These are phyloP conservation scores for Nerophis ophidion DNA, from an alignment of 2,113 vertebrate genomes.

Conservation along the genomic window DNA sequence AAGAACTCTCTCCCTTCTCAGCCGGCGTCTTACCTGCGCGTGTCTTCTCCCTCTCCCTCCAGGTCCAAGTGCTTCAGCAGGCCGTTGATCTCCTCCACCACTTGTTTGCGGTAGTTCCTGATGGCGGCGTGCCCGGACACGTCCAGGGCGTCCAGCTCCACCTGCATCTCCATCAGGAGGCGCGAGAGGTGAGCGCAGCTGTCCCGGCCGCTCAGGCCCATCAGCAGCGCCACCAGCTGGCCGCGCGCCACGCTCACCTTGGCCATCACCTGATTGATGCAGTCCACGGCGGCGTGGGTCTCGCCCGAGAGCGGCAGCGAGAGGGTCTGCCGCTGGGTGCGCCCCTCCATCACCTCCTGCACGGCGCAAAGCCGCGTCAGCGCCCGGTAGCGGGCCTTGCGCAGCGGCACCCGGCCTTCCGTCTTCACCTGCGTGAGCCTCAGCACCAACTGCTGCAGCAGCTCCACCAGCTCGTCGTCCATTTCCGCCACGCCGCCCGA, in stretches of 20 bases:
- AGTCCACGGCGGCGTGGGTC: conserved; percentile 81
- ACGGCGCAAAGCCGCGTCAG: conserved; percentile 86
- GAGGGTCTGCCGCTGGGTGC: conserved; percentile 76
- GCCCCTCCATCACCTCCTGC: conserved; percentile 86
- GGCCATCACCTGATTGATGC: conserved; percentile 89
- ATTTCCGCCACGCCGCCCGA: conserved; percentile 67
- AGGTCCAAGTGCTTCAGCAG: conserved; percentile 88
- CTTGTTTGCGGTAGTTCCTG: conserved; percentile 90
- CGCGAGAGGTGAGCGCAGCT: conserved; percentile 89
- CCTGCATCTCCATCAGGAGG: conserved; percentile 86
- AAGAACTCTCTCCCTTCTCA: background rate
- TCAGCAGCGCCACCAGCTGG: conserved; percentile 86
- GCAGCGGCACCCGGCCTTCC: conserved; percentile 81
- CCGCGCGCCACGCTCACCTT: conserved; percentile 88
- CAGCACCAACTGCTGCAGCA: conserved; percentile 84
- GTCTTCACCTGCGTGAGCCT: conserved; percentile 92
- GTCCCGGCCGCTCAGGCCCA: conserved; percentile 84
- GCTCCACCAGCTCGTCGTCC: conserved; percentile 86
- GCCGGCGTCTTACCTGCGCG: conserved; percentile 51
- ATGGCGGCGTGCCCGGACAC: conserved; percentile 84
- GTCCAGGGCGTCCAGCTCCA: conserved; percentile 90
- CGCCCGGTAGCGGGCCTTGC: conserved; percentile 87
- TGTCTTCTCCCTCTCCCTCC: conserved; percentile 86
- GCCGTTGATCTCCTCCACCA: conserved; percentile 92
- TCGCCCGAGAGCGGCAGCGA: conserved; percentile 88